Evolutionary conservation across 2,888 invertebrate genomes (phyloP).

Genomic region (Argynnis bischoffii): DNA sequence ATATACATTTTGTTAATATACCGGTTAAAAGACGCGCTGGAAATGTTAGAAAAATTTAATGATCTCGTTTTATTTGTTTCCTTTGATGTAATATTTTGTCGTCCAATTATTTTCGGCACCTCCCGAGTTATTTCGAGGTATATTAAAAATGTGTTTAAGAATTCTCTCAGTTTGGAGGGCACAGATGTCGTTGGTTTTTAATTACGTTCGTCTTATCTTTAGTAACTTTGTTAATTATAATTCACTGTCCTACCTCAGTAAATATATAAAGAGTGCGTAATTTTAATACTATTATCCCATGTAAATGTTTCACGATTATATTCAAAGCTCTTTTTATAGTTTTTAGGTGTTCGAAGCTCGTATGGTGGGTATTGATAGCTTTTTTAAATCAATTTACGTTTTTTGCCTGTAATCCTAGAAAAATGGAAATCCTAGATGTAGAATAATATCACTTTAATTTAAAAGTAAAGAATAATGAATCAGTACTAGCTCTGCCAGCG

Average conservation of each 20-base stretch:
- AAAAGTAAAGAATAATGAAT: too few relatives aligned
- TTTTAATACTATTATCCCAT: conserved; percentile 29
- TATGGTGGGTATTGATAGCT: neutral
- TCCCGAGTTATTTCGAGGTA: conserved; percentile 10
- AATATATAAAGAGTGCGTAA: conserved; percentile 24
- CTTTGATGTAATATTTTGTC: conserved; percentile 31
- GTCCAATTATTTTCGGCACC: conserved; percentile 32
- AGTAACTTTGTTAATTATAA: conserved; percentile 38
- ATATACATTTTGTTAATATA: neutral
- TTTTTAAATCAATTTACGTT: neutral
- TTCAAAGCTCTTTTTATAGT: neutral
- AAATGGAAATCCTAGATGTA: too few relatives aligned
- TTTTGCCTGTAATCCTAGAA: too few relatives aligned
- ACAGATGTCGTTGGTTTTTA: conserved; percentile 34
- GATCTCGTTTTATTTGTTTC: conserved; percentile 15
- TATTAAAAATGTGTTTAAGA: conserved; percentile 26
- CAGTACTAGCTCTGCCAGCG: too few relatives aligned
- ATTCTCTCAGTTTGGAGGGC: conserved; percentile 14
- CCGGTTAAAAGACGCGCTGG: conserved; percentile 2
- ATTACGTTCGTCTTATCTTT: conserved; percentile 35
- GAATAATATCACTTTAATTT: too few relatives aligned
- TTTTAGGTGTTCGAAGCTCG: too few relatives aligned
- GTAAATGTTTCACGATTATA: conserved; percentile 8
- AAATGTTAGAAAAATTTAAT: conserved; percentile 13
- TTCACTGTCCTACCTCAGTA: conserved; percentile 11